Conservation (phyloP, 2,113 vertebrate species). For the Hystrix brachyura region DNA sequence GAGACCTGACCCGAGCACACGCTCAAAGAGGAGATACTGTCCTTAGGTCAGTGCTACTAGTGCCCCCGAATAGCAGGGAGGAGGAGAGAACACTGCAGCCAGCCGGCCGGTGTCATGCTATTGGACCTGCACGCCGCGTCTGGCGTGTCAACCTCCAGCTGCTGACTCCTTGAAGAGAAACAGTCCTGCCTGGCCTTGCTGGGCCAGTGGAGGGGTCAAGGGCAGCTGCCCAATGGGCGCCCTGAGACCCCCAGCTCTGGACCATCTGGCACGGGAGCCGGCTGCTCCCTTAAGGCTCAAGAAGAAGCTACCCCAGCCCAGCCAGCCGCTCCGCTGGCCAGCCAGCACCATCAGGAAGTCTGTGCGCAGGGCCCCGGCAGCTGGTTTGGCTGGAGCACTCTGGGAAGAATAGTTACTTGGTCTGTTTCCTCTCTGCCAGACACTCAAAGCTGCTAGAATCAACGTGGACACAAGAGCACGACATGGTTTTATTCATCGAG, state of each 20-base stretch:
- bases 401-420: conserved; percentile 69
- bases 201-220: background rate
- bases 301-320: background rate
- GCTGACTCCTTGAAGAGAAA: background rate
- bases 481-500: conserved; percentile 68
- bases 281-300: background rate
- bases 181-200: background rate
- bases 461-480: background rate
- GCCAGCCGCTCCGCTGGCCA: conserved; percentile 38
- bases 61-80: background rate
- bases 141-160: background rate
- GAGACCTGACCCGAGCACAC: background rate
- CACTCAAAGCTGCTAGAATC: conserved; percentile 61
- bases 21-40: conserved; percentile 11
- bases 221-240: background rate
- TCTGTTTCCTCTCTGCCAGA: conserved; percentile 75
- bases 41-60: background rate
- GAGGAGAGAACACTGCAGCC: background rate
- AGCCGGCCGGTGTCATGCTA: background rate
- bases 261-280: background rate
- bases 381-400: conserved; percentile 31
- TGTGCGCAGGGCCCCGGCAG: conserved; percentile 60
- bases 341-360: conserved; percentile 54
- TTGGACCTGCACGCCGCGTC: background rate
- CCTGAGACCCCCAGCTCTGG: background rate